phyloP scores from a whole-genome alignment of 2,797 vertebrate genomes.

The Adelosebastes latens region DNA sequence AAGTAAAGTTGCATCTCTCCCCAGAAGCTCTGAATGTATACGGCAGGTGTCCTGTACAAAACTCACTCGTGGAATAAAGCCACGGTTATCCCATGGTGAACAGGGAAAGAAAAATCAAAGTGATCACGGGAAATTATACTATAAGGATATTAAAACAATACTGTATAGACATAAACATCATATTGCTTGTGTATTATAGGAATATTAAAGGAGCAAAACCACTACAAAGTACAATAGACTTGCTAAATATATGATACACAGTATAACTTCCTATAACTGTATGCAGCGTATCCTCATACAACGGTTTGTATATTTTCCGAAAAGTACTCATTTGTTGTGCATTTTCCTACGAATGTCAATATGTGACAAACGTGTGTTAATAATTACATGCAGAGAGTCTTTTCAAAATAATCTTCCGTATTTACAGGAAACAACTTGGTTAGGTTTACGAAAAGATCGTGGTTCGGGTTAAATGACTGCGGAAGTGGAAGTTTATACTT shows the following conservation, averaged over 20 bases:
- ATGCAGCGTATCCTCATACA: too few relatives aligned
- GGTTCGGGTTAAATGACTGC: too few relatives aligned
- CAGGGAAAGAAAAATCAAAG: background rate
- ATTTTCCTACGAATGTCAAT: too few relatives aligned
- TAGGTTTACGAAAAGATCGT: too few relatives aligned
- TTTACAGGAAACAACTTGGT: too few relatives aligned
- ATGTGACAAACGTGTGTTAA: too few relatives aligned
- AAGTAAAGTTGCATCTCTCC: conserved; percentile 64
- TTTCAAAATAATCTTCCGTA: too few relatives aligned
- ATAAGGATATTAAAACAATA: background rate
- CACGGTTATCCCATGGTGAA: background rate
- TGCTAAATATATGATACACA: background rate
- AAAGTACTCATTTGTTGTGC: too few relatives aligned
- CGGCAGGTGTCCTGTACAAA: background rate
- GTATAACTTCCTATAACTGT: background rate
- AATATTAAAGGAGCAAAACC: background rate
- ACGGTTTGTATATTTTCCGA: too few relatives aligned
- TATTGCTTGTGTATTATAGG: background rate
- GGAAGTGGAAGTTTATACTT: too few relatives aligned
- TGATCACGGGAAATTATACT: background rate
- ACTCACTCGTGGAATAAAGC: background rate
- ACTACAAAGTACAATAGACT: background rate
- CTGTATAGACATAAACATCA: background rate
- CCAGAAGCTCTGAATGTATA: conserved; percentile 27
- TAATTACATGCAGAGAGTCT: too few relatives aligned